Evolutionary conservation across 1,140 invertebrate genomes (phyloP), one percentile per base, ranked within the genome.

Genomic region (Armadillidium nasatum): DNA sequence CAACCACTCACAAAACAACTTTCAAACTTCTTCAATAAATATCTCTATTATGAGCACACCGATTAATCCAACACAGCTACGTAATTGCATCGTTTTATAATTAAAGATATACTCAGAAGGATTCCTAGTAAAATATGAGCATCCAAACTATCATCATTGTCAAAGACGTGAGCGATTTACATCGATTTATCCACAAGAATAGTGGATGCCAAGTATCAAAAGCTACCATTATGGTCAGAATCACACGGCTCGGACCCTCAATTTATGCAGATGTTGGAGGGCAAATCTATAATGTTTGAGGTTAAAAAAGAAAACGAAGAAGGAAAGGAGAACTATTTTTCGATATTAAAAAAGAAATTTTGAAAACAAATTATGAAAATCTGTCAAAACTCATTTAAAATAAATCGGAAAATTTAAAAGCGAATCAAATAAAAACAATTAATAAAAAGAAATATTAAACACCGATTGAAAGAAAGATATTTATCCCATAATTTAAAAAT

Each of bases 221-320:
- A 60, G 50, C 50, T 60, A 60, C 50, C 19, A 60, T 60, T 60
- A 60, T 60, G 50, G 50, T 60, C 50, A 60, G 50, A 60, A 60
- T 60, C 50, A 60, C 50, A 60, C 33, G 33, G 50, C 4, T 60
- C 50, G 7, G 50, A 60, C 50, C 50, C 50, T 60, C 50, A 60
- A 60, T 60, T 60, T 60, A 60, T 60, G 50, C 50, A 60, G 50
- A 60, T 60, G 11, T 60, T 60, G 11, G 50, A 60, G 11, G 50
- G 2, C 19, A 19, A 60, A 60, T 60, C 50, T 60, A 3, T n/a
- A n/a, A n/a, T 3, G 50, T 7, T 60, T 60, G 2, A 60, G 7
- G 50, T 60, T 60, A 19, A 60, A 19, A 15, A 7, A 60, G 50
- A 60, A 60, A 7, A 60, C 11, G 50, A 3, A 15, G 50, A 60